These are phyloP conservation scores for Lobophora halterata DNA, from an alignment of 2,888 invertebrate genomes.

Conservation along the genomic window DNA sequence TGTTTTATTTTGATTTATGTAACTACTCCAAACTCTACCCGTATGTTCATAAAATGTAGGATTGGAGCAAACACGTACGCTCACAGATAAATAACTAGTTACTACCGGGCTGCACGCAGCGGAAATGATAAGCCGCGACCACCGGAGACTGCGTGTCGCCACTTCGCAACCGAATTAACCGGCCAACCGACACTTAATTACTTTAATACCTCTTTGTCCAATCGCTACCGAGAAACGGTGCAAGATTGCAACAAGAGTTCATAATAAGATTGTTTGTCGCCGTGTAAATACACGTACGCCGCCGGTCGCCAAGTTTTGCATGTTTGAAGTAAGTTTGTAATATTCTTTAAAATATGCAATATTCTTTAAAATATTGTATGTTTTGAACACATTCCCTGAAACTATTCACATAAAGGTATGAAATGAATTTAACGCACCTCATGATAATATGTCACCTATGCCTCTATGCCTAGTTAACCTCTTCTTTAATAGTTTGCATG, in stretches of 20 bases:
- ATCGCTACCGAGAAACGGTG: conserved; percentile 41
- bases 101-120: conserved; percentile 28
- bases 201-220: conserved; percentile 37
- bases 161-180: conserved; percentile 9
- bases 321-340: too few species aligned
- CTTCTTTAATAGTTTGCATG: conserved; percentile 23
- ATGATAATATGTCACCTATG: conserved; percentile 6
- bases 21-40: too few species aligned
- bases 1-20: too few species aligned
- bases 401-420: neutral
- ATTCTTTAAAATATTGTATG: too few species aligned
- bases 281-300: neutral
- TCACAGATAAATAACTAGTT: too few species aligned
- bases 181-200: conserved; percentile 13
- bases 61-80: too few species aligned
- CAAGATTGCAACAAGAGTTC: conserved; percentile 19
- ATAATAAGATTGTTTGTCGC: conserved; percentile 14
- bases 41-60: too few species aligned
- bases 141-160: conserved; percentile 49
- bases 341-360: too few species aligned
- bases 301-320: too few species aligned
- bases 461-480: neutral
- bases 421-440: neutral
- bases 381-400: conserved; percentile 2
- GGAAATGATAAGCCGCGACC: conserved; percentile 40